Evolutionary conservation across 2,797 vertebrate genomes (phyloP).

Genomic region (Mormyrus hasselquistii): DNA sequence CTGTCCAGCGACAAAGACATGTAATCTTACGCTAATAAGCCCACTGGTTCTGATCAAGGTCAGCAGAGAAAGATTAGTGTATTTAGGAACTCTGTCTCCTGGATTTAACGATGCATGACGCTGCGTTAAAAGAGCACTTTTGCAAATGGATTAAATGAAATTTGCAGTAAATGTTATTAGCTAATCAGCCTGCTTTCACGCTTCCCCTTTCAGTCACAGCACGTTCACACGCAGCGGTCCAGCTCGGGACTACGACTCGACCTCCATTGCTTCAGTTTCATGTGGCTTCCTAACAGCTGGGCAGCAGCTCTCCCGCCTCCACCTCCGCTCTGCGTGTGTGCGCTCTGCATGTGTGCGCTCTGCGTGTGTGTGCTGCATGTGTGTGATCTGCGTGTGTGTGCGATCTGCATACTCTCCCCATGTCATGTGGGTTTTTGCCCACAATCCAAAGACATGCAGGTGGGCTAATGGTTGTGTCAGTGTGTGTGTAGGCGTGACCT

Average conservation of each 20-base stretch:
- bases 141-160: slow-evolving; percentile 30
- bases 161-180: slow-evolving; percentile 30
- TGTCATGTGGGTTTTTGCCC: not conserved
- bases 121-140: slow-evolving; percentile 21
- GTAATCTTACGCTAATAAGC: not conserved
- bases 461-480: not conserved
- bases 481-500: not conserved
- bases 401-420: not conserved
- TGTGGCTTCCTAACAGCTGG: not conserved
- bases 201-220: not conserved
- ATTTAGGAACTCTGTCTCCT: not conserved
- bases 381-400: not conserved
- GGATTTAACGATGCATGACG: not conserved
- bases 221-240: not conserved
- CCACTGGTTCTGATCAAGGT: not conserved
- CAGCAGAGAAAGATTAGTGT: not conserved
- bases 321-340: not conserved
- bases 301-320: not conserved
- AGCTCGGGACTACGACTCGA: not conserved
- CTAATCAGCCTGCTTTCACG: not conserved
- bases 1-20: not conserved
- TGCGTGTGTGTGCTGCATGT: not conserved
- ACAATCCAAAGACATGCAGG: not conserved
- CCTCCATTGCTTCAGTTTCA: not conserved
- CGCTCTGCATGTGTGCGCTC: not conserved